These are phyloP conservation scores for Gonioctena quinquepunctata DNA, from an alignment of 1,140 invertebrate species.

Conservation along the genomic window DNA sequence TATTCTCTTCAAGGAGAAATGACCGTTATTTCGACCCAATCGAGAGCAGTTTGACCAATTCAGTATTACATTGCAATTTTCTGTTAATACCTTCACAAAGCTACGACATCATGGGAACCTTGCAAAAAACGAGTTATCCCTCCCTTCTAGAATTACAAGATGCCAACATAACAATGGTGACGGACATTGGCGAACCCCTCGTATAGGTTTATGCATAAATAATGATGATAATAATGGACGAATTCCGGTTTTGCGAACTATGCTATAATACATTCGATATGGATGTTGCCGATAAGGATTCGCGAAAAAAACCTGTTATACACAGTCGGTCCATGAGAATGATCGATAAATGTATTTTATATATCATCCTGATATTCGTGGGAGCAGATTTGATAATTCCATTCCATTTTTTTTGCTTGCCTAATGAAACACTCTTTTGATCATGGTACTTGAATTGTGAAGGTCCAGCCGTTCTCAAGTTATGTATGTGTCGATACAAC, in stretches of 20 bases:
- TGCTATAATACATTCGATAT: not conserved
- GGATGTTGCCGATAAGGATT: not conserved
- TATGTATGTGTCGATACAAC: too few species aligned
- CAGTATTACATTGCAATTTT: not conserved
- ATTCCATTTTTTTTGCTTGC: too few species aligned
- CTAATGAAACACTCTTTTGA: too few species aligned
- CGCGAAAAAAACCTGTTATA: not conserved
- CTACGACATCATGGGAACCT: not conserved
- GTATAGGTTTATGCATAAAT: too few species aligned
- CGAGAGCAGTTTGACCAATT: not conserved
- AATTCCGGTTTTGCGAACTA: not conserved
- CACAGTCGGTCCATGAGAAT: not conserved
- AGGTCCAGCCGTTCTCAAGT: too few species aligned
- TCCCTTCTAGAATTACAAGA: not conserved
- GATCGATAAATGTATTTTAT: too few species aligned
- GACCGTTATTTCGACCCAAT: not conserved
- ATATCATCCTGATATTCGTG: too few species aligned
- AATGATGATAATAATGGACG: not conserved
- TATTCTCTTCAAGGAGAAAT: not conserved
- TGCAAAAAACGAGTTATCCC: not conserved
- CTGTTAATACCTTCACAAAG: not conserved
- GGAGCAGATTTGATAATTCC: too few species aligned
- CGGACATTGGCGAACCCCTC: not conserved
- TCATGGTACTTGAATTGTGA: too few species aligned
- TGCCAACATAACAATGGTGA: not conserved